Conservation (phyloP, 2,113 vertebrate genomes). For the chimpanzee (Pan troglodytes) region NHGRI_mPanTro3-v2.1_pri NC_072409.2:113302001-113302500, state of each 20-base stretch:
- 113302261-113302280: too few relatives aligned
- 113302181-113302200: neutral
- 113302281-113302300: too few relatives aligned
- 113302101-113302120: constrained; percentile 60
- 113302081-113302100: constrained; percentile 46
- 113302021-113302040: constrained; percentile 33
- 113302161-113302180: neutral
- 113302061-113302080: constrained; percentile 60
- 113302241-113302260: neutral
- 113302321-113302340: too few relatives aligned
- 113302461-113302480: too few relatives aligned
- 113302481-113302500: too few relatives aligned
- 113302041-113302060: constrained; percentile 65
- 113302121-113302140: neutral
- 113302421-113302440: too few relatives aligned
- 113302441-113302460: too few relatives aligned
- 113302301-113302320: too few relatives aligned
- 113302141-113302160: neutral
- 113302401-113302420: too few relatives aligned
- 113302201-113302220: neutral
- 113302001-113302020: constrained; percentile 75
- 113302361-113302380: too few relatives aligned
- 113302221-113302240: neutral
- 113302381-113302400: too few relatives aligned
- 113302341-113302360: too few relatives aligned